Evolutionary conservation across 2,888 invertebrate genomes (phyloP), one percentile per base, ranked within the genome.

Genomic region (Oscheius sp.): DNA sequence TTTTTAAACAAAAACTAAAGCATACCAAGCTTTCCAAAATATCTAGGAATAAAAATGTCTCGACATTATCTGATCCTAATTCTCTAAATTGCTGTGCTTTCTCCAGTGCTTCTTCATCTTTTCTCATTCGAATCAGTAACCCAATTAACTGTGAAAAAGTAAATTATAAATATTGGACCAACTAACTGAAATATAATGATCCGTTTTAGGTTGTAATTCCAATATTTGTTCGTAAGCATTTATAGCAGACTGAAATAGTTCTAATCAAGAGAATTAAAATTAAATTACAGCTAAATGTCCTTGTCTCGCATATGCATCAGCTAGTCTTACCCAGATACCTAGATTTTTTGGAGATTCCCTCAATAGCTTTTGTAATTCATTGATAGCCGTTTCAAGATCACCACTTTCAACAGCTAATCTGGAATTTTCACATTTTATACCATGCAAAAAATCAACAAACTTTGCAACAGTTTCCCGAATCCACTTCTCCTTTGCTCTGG

Each of bases 181-280:
- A n/a, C 18, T 59, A 63, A 80, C 80, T 58, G 77, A 66, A 52
- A 79, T 72, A 9, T 43, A 49, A 49, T 72, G 77, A 23, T 75
- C 76, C 43, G 72, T 72, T 21, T 66, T 72, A 9, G 59, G 69
- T 12, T 77, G 61, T 46, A 79, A 61, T 35, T 72, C 58, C 0
- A 76, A 46, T 29, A 77, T 59, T 23, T 81, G 72, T 9, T 68
- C 68, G 52, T 81, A 81, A 13, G 81, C 77, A 43, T 72, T 81
- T 29, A 78, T 75, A 0, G 80, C 73, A 1, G 80, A 78, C 73
- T 73, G 35, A 61, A 73, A 73, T 13, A 18, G 23, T 52, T 46
- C 16, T 25, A 9, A 58, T 16, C 2, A 12, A 23, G 12, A 27
- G 16, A 45, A 5, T 5, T 21, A 12, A 41, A 27, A 1, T 16